These are phyloP conservation scores for Ageneiosus marmoratus DNA, from an alignment of 2,113 vertebrate species.

Conservation along the genomic window DNA sequence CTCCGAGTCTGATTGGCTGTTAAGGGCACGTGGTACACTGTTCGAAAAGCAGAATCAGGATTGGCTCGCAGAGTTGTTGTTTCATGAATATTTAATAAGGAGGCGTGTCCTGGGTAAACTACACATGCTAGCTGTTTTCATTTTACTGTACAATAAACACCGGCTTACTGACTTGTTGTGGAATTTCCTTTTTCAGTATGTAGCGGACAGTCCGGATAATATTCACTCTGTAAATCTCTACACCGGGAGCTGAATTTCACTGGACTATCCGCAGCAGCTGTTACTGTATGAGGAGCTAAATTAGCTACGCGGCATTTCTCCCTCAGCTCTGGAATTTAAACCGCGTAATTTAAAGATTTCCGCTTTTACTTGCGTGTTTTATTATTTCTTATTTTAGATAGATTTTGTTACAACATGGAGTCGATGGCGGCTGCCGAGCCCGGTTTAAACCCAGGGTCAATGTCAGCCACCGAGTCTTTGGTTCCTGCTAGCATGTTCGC, in stretches of 20 bases:
- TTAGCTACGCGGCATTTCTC: not conserved
- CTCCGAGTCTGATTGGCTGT: not conserved
- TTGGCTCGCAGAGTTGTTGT: not conserved
- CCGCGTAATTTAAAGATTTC: not conserved
- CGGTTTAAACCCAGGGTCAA: slow-evolving; percentile 62
- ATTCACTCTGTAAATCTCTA: not conserved
- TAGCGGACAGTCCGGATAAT: not conserved
- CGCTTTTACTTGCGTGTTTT: not conserved
- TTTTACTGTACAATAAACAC: not conserved
- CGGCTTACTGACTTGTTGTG: too few relatives aligned
- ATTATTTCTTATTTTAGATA: not conserved
- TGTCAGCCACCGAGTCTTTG: slow-evolving; percentile 71
- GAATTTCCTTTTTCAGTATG: not conserved
- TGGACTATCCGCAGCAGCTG: not conserved
- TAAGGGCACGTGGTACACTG: not conserved
- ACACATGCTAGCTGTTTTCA: slow-evolving; percentile 35
- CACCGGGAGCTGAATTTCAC: not conserved
- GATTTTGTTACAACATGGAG: slow-evolving; percentile 66
- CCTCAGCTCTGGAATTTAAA: not conserved
- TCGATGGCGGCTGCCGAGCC: slow-evolving; percentile 66
- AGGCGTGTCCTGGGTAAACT: not conserved
- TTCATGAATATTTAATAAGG: slow-evolving; percentile 6
- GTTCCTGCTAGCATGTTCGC: slow-evolving; percentile 92
- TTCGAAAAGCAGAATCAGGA: not conserved
- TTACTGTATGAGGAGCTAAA: not conserved